Evolutionary conservation across 2,797 vertebrate genomes (phyloP), one percentile per base, ranked within the genome.

Genomic region (Rousettus madagascariensis): DNA sequence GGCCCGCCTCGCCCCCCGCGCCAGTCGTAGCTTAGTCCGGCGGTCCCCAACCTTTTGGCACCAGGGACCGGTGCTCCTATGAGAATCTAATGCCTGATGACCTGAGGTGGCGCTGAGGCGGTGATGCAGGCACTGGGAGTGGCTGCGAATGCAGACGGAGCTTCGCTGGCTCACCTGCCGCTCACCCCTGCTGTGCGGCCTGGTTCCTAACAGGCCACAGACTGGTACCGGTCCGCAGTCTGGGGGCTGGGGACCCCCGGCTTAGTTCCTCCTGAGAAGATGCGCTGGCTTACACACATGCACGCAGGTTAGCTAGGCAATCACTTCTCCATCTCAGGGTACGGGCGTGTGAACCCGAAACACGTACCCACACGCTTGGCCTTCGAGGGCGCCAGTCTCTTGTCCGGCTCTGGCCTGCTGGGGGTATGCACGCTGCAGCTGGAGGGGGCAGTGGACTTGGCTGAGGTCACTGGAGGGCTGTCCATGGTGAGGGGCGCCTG

Each of bases 341-440:
- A 12, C 0, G 38, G 33, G 51, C 2, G 1, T n/a, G 63, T 38
- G 91, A 53, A 68, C 9, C 49, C 10, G 71, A 38, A 41, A 86
- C 68, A 98, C 98, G 87, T 98, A 99, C 99, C 98, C 79, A 96
- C 75, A 36, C 95, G 46, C 0, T 96, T 86, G 91, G 98, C 97
- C 97, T 98, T 99, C 53, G 97, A 94, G 41, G 96, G 86, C n/a
- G 55, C 65, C 0, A 97, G 88, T 96, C 98, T 99, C 97, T 98
- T 98, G 88, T 97, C 36, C 9, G 43, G 68, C 0, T 55, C n/a
- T 8, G 46, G 63, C 84, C 86, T 78, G 82, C 68, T 82, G 1
- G 12, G 82, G 97, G 98, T 97, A n/a, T 65, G 43, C 33, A 92
- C 17, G 57, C 96, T 97, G 24, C 12, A 41, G 43, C 61, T 16